Conservation (phyloP, 2,113 vertebrate species). For the Percina caprodes region DNA sequence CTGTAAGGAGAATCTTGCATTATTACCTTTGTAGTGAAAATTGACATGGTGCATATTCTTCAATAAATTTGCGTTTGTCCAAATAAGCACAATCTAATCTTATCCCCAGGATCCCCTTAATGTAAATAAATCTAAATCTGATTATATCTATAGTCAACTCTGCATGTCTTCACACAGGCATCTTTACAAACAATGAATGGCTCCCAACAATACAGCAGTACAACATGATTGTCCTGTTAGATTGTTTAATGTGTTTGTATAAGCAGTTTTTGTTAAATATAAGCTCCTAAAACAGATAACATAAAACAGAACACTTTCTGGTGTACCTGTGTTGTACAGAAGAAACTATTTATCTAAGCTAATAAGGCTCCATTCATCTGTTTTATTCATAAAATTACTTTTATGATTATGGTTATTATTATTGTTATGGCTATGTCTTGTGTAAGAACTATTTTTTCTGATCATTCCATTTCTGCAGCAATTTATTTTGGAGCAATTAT, state of each 20-base stretch:
- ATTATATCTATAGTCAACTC: not conserved
- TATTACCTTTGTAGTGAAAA: not conserved
- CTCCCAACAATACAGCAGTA: not conserved
- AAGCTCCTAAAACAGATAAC: not conserved
- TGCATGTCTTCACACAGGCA: not conserved
- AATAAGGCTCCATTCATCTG: conserved; percentile 1
- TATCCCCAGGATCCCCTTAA: not conserved
- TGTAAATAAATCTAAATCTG: not conserved
- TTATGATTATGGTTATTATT: not conserved
- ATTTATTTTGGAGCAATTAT: not conserved
- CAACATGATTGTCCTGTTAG: not conserved
- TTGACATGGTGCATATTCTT: not conserved
- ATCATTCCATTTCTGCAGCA: not conserved
- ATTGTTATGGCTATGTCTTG: not conserved
- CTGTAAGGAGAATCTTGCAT: not conserved
- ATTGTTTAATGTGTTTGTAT: not conserved
- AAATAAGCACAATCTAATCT: not conserved
- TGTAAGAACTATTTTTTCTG: not conserved
- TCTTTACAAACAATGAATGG: not conserved
- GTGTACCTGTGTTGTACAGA: not conserved
- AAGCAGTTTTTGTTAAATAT: not conserved
- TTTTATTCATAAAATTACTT: not conserved
- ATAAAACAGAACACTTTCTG: not conserved
- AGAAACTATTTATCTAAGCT: not conserved
- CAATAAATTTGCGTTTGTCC: not conserved